These are phyloP conservation scores for Ramphastos sulfuratus DNA, from an alignment of 2,113 vertebrate species.

Conservation along the genomic window DNA sequence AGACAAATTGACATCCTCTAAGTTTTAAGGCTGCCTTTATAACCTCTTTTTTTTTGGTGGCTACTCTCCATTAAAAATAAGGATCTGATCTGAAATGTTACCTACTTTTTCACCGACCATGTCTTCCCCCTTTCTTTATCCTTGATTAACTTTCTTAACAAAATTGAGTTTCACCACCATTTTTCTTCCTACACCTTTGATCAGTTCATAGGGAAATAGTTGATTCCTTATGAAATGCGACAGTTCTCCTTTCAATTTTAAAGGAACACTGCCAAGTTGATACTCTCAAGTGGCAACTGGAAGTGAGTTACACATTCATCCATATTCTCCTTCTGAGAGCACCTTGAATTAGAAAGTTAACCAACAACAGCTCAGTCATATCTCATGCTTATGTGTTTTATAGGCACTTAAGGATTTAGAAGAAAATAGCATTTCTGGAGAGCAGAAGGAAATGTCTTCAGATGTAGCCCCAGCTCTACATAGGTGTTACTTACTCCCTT, in stretches of 20 bases:
- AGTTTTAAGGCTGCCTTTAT: neutral
- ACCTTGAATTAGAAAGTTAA: constrained; percentile 18
- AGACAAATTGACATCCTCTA: neutral
- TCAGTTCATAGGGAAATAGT: neutral
- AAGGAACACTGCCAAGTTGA: neutral
- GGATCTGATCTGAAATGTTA: neutral
- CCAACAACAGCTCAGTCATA: neutral
- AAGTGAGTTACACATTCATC: neutral
- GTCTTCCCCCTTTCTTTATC: neutral
- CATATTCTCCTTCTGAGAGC: neutral
- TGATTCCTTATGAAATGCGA: neutral
- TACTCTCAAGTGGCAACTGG: neutral
- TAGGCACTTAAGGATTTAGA: neutral
- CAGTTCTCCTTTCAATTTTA: neutral
- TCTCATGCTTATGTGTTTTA: neutral
- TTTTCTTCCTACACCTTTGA: neutral
- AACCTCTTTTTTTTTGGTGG: neutral
- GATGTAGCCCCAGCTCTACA: neutral
- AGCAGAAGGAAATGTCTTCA: neutral
- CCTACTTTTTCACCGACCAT: neutral
- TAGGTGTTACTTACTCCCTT: too few species aligned
- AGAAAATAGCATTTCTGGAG: neutral
- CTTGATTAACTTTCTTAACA: neutral
- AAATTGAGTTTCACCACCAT: neutral
- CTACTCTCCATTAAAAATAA: neutral